These are phyloP conservation scores for Drosophila monieri DNA, from an alignment of 2,888 invertebrate genomes.

Conservation along the genomic window DNA sequence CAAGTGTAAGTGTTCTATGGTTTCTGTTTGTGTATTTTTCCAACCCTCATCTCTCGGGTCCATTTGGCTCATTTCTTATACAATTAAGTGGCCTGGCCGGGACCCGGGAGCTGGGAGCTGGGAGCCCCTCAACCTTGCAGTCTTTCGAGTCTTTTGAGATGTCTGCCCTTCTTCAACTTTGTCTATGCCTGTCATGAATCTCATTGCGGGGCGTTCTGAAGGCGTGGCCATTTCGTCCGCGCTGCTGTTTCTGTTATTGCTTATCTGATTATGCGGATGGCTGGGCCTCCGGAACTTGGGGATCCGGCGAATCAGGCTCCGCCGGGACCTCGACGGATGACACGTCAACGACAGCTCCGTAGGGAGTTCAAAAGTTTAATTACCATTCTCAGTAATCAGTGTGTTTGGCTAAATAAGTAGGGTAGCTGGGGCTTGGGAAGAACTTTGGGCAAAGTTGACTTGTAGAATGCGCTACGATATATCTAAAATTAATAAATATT, in stretches of 20 bases:
- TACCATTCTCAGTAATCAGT: constrained; percentile 75
- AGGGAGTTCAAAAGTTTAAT: constrained; percentile 81
- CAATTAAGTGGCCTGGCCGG: constrained; percentile 68
- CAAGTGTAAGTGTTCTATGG: constrained; percentile 31
- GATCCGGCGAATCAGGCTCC: constrained; percentile 6
- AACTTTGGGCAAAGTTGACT: constrained; percentile 12
- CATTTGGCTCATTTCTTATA: constrained; percentile 71
- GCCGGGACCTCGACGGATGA: constrained; percentile 49
- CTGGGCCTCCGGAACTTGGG: constrained; percentile 29
- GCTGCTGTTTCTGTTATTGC: constrained; percentile 50
- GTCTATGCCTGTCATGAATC: constrained; percentile 71
- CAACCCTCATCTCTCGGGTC: constrained; percentile 11
- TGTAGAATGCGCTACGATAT: constrained; percentile 16
- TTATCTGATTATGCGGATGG: constrained; percentile 73
- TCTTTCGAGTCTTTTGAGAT: constrained; percentile 2
- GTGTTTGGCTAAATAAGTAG: constrained; percentile 38
- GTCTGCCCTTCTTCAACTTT: constrained; percentile 62
- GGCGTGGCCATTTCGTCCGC: constrained; percentile 42
- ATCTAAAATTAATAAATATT: not conserved
- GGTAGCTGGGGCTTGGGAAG: constrained; percentile 14
- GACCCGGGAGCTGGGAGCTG: constrained; percentile 31
- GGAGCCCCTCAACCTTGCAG: constrained; percentile 1
- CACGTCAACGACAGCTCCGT: constrained; percentile 66
- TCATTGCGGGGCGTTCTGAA: constrained; percentile 53
- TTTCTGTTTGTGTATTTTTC: constrained; percentile 2